Evolutionary conservation across 2,888 invertebrate species (phyloP), one percentile per base, ranked within the genome.

Genomic region (Prostheceraeus crozeri): DNA sequence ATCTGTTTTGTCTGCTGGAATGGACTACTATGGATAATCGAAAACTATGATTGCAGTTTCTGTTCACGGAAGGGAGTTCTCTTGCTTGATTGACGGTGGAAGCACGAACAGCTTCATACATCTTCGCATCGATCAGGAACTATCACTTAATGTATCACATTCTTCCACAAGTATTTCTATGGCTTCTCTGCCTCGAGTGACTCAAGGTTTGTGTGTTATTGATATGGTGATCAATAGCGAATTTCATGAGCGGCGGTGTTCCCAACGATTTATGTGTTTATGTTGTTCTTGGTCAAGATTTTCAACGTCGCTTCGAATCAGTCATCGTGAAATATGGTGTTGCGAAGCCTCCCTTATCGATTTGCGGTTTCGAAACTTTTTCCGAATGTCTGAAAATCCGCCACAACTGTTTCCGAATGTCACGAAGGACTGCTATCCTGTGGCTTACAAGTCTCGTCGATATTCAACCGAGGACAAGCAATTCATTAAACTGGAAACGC

Each of bases 221-320:
- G 35, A 28, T 28, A 8, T 53, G 21, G 19, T 31, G 19, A 31
- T 53, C n/a, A 53, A 53, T 35, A 19, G 23, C 23, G 33, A 35
- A 19, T 28, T n/a, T 28, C 33, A 53, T 33, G 19, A 53, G 21
- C 31, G 31, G 28, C 31, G 28, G 21, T 27, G 54, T 35, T 35
- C 11, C 33, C 27, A 8, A 3, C 52, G 53, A 51, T 25, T 28
- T 56, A 14, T 51, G 23, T 28, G 19, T 23, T 14, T 21, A 53
- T 53, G 57, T 53, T 52, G 53, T 53, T 56, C 30, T 56, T 23
- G 45, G 57, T 56, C 28, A 23, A 10, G 52, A 25, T 54, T 25
- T 56, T 16, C 52, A 54, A 52, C 52, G 25, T 36, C 28, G 19
- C 19, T 21, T 25, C 28, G 46, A 21, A 25, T 23, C 11, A 25